These are phyloP conservation scores for Hemaris fuciformis DNA, from an alignment of 2,888 invertebrate genomes.

Conservation along the genomic window DNA sequence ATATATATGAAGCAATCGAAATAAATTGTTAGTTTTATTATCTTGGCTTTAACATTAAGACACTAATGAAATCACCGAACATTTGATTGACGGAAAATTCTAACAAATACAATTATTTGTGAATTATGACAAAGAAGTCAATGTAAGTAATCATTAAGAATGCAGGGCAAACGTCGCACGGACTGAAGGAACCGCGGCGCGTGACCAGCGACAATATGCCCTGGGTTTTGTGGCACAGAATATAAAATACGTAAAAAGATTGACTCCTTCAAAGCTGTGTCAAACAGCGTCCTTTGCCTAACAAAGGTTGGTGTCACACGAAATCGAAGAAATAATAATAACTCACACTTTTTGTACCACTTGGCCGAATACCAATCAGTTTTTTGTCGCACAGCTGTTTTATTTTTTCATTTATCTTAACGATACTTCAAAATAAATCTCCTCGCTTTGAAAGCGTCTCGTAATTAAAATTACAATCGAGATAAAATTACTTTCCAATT, in stretches of 20 bases:
- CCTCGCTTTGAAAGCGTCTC: slow-evolving; percentile 2
- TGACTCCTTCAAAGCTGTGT: slow-evolving; percentile 27
- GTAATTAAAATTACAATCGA: slow-evolving; percentile 18
- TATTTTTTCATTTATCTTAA: not conserved
- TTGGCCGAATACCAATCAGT: not conserved
- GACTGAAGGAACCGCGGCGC: slow-evolving; percentile 54
- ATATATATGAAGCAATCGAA: not conserved
- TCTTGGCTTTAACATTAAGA: not conserved
- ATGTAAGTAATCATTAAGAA: not conserved
- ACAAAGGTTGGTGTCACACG: slow-evolving; percentile 15
- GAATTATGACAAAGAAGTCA: not conserved
- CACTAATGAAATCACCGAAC: not conserved
- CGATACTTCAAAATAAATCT: not conserved
- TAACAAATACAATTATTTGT: not conserved
- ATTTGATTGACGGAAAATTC: not conserved
- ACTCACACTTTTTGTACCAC: slow-evolving; percentile 8
- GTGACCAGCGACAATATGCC: slow-evolving; percentile 54
- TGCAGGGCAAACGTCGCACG: slow-evolving; percentile 53
- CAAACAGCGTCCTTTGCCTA: slow-evolving; percentile 17
- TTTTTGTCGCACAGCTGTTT: not conserved
- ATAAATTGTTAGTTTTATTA: not conserved
- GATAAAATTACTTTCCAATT: slow-evolving; percentile 19
- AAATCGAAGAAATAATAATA: slow-evolving; percentile 14
- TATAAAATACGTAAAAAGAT: slow-evolving; percentile 43
- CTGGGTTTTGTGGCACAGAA: slow-evolving; percentile 43